phyloP scores from a whole-genome alignment of 2,113 vertebrate genomes.

The Otocyon megalotis region DNA sequence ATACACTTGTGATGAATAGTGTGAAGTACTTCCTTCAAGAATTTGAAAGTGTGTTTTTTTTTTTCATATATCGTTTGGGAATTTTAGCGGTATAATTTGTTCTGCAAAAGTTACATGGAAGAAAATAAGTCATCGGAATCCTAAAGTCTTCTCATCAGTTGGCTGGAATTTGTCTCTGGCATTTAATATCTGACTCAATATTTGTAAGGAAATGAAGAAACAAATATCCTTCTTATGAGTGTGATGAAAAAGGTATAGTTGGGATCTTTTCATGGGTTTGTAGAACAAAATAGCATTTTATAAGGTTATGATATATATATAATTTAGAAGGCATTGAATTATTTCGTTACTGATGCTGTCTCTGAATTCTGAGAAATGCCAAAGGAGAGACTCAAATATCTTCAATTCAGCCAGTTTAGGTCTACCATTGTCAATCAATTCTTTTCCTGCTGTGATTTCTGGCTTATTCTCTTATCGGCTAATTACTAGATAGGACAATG shows the following conservation, averaged over 20 bases:
- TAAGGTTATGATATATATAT: neutral
- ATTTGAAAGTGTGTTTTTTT: neutral
- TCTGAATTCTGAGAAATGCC: constrained; percentile 15
- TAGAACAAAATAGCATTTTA: neutral
- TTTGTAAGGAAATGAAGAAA: neutral
- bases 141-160: neutral
- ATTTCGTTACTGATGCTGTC: neutral
- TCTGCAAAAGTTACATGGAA: neutral
- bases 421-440: neutral
- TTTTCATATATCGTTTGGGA: neutral
- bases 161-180: neutral
- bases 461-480: neutral
- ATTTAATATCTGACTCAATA: neutral
- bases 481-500: neutral
- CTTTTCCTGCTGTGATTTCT: neutral
- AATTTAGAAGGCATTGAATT: neutral
- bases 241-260: neutral
- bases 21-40: neutral
- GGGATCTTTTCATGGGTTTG: neutral
- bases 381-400: neutral
- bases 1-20: neutral
- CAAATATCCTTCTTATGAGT: neutral
- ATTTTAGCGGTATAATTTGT: constrained; percentile 2
- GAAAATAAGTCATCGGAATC: neutral
- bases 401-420: neutral